A percentile compares a stretch with the other conserved stretches of the same genome.
phyloP scores from a whole-genome alignment of 2,113 vertebrate genomes.

The Microcebus griseorufus region DNA sequence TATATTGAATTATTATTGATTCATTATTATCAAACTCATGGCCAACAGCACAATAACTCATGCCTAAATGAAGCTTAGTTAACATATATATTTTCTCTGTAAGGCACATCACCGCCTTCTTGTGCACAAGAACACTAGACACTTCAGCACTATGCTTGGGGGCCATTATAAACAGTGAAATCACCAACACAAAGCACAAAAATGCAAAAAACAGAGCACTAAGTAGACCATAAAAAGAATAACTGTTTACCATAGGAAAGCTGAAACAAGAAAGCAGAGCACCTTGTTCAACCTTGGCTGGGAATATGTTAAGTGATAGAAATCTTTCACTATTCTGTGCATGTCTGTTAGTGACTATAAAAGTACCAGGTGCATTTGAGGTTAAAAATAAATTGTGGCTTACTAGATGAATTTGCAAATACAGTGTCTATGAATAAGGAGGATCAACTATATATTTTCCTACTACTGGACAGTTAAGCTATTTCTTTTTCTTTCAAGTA shows the following conservation, averaged over 20 bases:
- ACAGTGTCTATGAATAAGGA: neutral
- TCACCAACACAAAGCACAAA: neutral
- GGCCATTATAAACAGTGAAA: neutral
- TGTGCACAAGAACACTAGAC: neutral
- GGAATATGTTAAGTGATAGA: neutral
- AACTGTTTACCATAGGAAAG: neutral
- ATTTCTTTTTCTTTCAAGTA: conserved; percentile 5
- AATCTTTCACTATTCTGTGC: neutral
- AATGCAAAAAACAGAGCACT: neutral
- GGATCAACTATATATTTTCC: neutral
- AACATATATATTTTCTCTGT: neutral
- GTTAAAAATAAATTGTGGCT: conserved; percentile 6
- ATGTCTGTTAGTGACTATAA: neutral
- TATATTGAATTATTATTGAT: neutral
- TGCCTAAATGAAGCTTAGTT: neutral
- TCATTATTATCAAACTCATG: neutral
- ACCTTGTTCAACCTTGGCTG: neutral
- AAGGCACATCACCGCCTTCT: neutral
- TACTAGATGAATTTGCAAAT: conserved; percentile 27
- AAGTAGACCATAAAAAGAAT: neutral
- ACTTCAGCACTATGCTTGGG: neutral
- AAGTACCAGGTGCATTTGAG: neutral
- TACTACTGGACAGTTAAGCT: neutral
- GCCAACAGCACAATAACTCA: neutral
- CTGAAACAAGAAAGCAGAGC: neutral